Percentiles rank a stretch among this genome's conserved stretches.
These are phyloP conservation scores for Phyllotreta striolata DNA, from an alignment of 2,888 invertebrate species.

Conservation along the genomic window DNA sequence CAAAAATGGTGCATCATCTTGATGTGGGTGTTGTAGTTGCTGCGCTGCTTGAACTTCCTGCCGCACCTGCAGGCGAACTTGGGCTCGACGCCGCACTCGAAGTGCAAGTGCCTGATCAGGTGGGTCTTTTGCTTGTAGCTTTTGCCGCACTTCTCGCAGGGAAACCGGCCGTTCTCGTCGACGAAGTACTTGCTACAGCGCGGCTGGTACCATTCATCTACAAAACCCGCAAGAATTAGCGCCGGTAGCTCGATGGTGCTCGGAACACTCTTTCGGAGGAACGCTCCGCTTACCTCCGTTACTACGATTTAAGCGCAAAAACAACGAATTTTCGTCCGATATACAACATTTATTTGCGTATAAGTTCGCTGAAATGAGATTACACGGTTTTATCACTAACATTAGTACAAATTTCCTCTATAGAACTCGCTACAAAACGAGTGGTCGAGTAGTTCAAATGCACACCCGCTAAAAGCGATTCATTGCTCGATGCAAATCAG, in stretches of 20 bases:
- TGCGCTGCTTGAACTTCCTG: conserved; percentile 24
- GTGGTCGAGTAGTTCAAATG: background rate
- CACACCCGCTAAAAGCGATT: background rate
- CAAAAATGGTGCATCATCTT: conserved; percentile 25
- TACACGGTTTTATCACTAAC: too few species aligned
- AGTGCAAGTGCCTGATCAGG: conserved; percentile 50
- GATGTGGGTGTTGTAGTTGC: conserved; percentile 25
- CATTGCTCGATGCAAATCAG: conserved; percentile 25
- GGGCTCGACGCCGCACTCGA: conserved; percentile 46
- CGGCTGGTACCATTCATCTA: conserved; percentile 17
- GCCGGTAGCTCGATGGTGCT: too few species aligned
- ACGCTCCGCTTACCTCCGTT: background rate
- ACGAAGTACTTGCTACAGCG: conserved; percentile 20
- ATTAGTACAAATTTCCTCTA: too few species aligned
- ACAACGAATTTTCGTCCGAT: background rate
- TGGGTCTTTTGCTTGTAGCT: conserved; percentile 49
- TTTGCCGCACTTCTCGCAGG: conserved; percentile 39
- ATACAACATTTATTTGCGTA: background rate
- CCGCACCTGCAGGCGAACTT: conserved; percentile 27
- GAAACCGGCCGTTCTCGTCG: conserved; percentile 31
- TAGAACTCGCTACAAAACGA: too few species aligned
- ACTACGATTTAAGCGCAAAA: background rate
- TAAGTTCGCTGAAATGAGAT: background rate
- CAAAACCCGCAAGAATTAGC: conserved; percentile 1
- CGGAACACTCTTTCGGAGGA: background rate